Base-by-base conservation (phyloP, 2,113 vertebrate species). In the Trichomycterus rosablanca region DNA sequence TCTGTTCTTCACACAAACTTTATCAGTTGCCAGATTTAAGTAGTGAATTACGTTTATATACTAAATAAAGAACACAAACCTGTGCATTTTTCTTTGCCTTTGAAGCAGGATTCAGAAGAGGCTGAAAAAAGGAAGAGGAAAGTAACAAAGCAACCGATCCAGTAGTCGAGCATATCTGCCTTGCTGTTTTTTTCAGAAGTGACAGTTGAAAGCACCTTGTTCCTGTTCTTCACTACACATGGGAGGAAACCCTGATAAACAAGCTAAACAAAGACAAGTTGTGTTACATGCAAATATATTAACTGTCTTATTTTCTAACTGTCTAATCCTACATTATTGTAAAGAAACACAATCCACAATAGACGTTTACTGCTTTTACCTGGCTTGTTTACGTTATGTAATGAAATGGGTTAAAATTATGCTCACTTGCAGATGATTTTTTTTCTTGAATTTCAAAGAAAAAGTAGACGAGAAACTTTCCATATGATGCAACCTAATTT, bases 31-130 rank as follows among this genome's bases (percentile, higher is more conserved):
- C n/a, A n/a, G n/a, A n/a, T n/a, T n/a, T n/a, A n/a, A n/a, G n/a
- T n/a, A n/a, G n/a, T n/a, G n/a, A n/a, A n/a, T n/a, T n/a, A n/a
- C n/a, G n/a, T n/a, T n/a, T n/a, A n/a, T 51, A 50, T 15, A 30
- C 26, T 4, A 7, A 30, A 4, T 12, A 40, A 66, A 60, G 60
- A 15, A 63, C 23, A 57, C 69, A 46, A 71, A 71, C 69, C 69
- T 71, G 57, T 52, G 23, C 24, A 16, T 9, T 20, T 18, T 11
- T 23, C 10, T 0, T 19, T 28, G 20, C 3, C 5, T 11, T 11
- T 1, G n/a, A 9, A 7, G 49, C 40, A 40, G 18, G 35, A 39
- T 12, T 59, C 54, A 4, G 46, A 44, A 28, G 42, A n/a, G 16
- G n/a, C 32, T 23, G 56, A 23, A 24, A 12, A 30, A 32, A 66